phyloP scores from a whole-genome alignment of 2,888 invertebrate genomes.

The Agrotis segetum region DNA sequence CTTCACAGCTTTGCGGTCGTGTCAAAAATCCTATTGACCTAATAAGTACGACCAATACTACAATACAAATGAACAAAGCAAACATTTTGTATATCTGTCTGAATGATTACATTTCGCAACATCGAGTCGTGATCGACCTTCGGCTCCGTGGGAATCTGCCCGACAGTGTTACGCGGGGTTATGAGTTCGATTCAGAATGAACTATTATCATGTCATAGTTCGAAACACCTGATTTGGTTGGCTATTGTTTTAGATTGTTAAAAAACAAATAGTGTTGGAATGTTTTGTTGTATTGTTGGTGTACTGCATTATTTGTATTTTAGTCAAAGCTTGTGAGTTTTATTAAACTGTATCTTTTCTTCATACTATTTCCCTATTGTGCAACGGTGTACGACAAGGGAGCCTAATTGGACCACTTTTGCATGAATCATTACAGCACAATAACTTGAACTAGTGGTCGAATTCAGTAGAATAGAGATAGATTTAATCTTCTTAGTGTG shows the following conservation, averaged over 20 bases:
- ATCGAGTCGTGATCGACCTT: slow-evolving; percentile 64
- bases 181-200: slow-evolving; percentile 51
- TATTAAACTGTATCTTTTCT: not conserved
- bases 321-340: not conserved
- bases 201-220: slow-evolving; percentile 58
- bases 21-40: not conserved
- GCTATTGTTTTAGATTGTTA: slow-evolving; percentile 36
- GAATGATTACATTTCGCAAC: slow-evolving; percentile 60
- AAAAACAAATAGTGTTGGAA: slow-evolving; percentile 5
- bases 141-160: slow-evolving; percentile 65
- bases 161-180: slow-evolving; percentile 63
- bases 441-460: too few species aligned
- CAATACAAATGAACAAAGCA: slow-evolving; percentile 47
- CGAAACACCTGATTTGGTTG: slow-evolving; percentile 50
- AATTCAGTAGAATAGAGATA: too few species aligned
- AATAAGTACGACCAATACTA: not conserved
- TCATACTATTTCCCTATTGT: too few species aligned
- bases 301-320: not conserved
- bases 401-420: too few species aligned
- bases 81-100: slow-evolving; percentile 51
- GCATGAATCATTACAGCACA: too few species aligned
- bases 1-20: not conserved
- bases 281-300: slow-evolving; percentile 13
- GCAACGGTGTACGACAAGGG: too few species aligned
- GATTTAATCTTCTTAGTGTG: too few species aligned